Evolutionary conservation across 2,888 invertebrate species (phyloP), one percentile per base, ranked within the genome.

Genomic region (Odontocolon sp.): DNA sequence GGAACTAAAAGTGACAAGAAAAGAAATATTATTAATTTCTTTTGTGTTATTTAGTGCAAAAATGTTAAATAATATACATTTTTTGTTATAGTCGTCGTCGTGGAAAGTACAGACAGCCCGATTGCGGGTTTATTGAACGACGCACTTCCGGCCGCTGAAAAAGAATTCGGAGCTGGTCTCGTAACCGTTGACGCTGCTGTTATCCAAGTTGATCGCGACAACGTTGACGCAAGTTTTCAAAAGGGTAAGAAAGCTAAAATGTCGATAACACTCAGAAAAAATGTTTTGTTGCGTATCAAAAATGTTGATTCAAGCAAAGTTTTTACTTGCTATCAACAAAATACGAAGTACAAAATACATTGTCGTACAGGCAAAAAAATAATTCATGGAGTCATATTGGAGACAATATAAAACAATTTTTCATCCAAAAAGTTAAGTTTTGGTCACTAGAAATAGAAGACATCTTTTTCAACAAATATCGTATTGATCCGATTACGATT

Each of bases 61-160:
- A 18, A 9, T 2, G 2, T 5, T 18, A 2, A 18, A 5, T n/a
- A 5, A 23, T 11, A 11, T 33, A 11, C 77, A 90, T 89, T 90
- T 67, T 81, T 90, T 59, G 86, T 87, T 33, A 11, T 76, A 90
- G 90, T 90, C 67, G 80, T 90, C 57, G 86, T 87, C 11, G 56
- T 88, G 23, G 90, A 89, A 57, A 82, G 87, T 50, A 79, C 84
- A 2, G 89, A 89, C 42, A 70, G 73, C 3, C 59, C 80, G 16
- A 82, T 86, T 3, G 70, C 86, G 23, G 72, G 73, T 23, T 72
- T 82, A 3, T 31, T 90, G 3, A 84, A 87, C 75, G 83, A 87
- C 0, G 83, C 86, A 6, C 78, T 85, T 2, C 77, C 87, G 0
- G 79, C 78, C 1, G 86, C 86, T 4, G 86, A 89, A 74, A 85